Evolutionary conservation across 1,140 invertebrate species (phyloP), one percentile per base, ranked within the genome.

Genomic region (Luehdorfia chinensis): DNA sequence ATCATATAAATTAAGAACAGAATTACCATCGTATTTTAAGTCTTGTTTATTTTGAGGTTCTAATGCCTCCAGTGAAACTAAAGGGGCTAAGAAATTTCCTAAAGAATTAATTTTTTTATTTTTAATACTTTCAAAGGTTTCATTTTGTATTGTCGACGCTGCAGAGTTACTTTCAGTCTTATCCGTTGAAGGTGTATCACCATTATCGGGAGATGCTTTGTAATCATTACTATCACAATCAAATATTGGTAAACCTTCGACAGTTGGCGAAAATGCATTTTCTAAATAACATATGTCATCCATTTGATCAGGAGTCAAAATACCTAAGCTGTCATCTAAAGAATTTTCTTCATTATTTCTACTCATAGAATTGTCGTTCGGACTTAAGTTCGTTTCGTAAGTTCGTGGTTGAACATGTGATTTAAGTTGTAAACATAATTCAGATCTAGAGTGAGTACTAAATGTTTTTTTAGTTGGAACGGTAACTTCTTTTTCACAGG

Each of bases 221-320:
- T 55, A 71, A 16, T 77, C 76, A 59, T 71, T 75, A 39, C 37
- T 76, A 66, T 77, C 75, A 72, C 78, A 81, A n/a, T n/a, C n/a
- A 55, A 86, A 84, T 54, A 74, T 77, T 53, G 83, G 83, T 57
- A 88, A 59, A 37, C 83, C 81, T 54, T 88, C 87, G 7, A 84
- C 81, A 14, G 90, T 90, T 41, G 90, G 90, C 33, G 89, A 91
- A 84, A 87, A 90, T 71, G 84, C 87, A 78, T 84, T 89, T 84
- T 78, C 80, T 57, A 88, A 88, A 50, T 90, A 88, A 16, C 89
- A 90, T 61, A 91, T 91, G 72, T 93, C 93, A 44, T 92, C 90
- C 94, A 96, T 96, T 74, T 96, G 94, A 86, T 95, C 94, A 0
- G 94, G 94, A 3, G 94, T 95, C 9, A 96, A 84, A 55, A 96